A percentile compares a stretch with the other conserved stretches of the same genome.
phyloP scores from a whole-genome alignment of 92 coral and sea anemone genomes.

The Epizoanthus illoricatus region DNA sequence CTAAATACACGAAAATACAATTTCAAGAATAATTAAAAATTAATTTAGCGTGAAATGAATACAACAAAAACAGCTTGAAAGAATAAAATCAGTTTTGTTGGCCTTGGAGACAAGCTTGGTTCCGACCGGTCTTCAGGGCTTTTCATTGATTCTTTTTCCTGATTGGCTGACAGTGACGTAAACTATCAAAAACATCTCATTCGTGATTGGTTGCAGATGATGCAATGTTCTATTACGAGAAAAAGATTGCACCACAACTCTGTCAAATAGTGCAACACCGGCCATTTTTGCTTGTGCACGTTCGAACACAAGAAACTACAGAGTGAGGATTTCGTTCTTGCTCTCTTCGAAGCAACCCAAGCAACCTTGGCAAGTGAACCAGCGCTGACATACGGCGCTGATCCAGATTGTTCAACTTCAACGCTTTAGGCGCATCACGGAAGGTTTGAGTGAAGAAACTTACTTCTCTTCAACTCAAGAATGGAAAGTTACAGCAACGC shows the following conservation, averaged over 20 bases:
- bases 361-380: slow-evolving; percentile 1
- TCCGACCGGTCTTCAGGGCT: not conserved
- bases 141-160: not conserved
- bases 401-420: slow-evolving; percentile 25
- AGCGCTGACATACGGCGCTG: slow-evolving; percentile 65
- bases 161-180: slow-evolving; percentile 74
- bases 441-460: slow-evolving; percentile 52
- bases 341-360: not conserved
- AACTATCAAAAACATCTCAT: slow-evolving; percentile 34
- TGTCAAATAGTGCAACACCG: slow-evolving; percentile 65
- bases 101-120: not conserved
- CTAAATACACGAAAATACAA: not conserved
- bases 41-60: slow-evolving; percentile 2
- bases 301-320: not conserved
- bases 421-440: slow-evolving; percentile 77
- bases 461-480: not conserved
- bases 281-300: not conserved
- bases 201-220: slow-evolving; percentile 39
- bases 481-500: slow-evolving; percentile 24
- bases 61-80: slow-evolving; percentile 5
- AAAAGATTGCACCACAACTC: slow-evolving; percentile 82
- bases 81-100: no score
- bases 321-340: not conserved
- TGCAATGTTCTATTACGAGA: slow-evolving; percentile 20
- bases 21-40: not conserved